Percentiles rank a stretch among this genome's conserved stretches.
phyloP scores from a whole-genome alignment of 2,888 invertebrate genomes.

The Ennomos quercinarius region DNA sequence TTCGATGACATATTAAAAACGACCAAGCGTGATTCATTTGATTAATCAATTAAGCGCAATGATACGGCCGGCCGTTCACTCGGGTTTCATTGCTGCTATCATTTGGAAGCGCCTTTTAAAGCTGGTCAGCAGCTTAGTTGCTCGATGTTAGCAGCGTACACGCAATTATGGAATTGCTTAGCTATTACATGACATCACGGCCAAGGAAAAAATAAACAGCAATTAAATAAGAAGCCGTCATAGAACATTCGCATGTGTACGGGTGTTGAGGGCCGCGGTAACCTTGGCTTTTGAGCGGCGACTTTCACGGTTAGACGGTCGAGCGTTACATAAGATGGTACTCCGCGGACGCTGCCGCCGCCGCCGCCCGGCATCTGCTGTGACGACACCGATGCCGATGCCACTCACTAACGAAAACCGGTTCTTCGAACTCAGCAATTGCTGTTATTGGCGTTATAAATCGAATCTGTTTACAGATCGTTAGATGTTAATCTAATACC shows the following conservation, averaged over 20 bases:
- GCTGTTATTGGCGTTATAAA: slow-evolving; percentile 37
- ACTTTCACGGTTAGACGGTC: slow-evolving; percentile 85
- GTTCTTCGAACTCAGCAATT: slow-evolving; percentile 55
- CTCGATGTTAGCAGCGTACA: slow-evolving; percentile 38
- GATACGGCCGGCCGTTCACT: slow-evolving; percentile 21
- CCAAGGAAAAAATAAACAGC: slow-evolving; percentile 68
- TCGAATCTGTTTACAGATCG: slow-evolving; percentile 41
- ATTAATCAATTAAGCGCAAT: slow-evolving; percentile 29
- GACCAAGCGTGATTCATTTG: slow-evolving; percentile 13
- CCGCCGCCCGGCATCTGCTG: slow-evolving; percentile 53
- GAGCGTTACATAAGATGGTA: slow-evolving; percentile 79
- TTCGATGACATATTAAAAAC: slow-evolving; percentile 9
- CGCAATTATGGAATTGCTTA: slow-evolving; percentile 54
- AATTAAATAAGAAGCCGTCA: slow-evolving; percentile 67
- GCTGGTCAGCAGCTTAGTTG: slow-evolving; percentile 39
- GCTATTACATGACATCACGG: slow-evolving; percentile 74
- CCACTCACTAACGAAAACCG: slow-evolving; percentile 70
- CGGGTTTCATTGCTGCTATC: slow-evolving; percentile 37
- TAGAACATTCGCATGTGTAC: slow-evolving; percentile 77
- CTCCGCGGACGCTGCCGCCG: slow-evolving; percentile 49
- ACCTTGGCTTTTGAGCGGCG: slow-evolving; percentile 85
- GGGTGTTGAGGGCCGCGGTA: slow-evolving; percentile 76
- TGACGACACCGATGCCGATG: slow-evolving; percentile 72
- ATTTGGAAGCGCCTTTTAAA: slow-evolving; percentile 45
- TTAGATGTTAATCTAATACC: slow-evolving; percentile 38